Conservation (phyloP, 1,140 invertebrate genomes). For the Whitmania pigra region DNA sequence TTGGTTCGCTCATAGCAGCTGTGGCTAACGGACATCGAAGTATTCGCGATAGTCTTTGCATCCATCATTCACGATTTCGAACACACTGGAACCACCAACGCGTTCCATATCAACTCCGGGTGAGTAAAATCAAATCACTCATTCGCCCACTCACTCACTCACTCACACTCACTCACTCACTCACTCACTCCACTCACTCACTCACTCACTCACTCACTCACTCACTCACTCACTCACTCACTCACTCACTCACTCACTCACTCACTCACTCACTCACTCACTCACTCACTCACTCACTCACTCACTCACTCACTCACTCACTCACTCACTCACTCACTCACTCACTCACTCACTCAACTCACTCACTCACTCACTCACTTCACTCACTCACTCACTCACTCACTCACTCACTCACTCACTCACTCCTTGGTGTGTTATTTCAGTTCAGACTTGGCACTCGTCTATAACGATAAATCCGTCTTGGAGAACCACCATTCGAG, state of each 20-base stretch:
- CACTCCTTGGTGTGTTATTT: neutral
- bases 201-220: no score
- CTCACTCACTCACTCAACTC: conserved; percentile 6
- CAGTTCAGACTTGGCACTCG: conserved; percentile 82
- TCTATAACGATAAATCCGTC: conserved; percentile 98
- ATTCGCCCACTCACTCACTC: neutral
- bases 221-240: conserved; percentile 30
- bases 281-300: conserved; percentile 2
- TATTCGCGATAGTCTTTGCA: conserved; percentile 81
- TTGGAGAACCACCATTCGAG: conserved; percentile 95
- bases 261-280: neutral
- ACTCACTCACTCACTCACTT: no score
- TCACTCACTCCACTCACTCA: no score
- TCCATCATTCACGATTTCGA: conserved; percentile 88
- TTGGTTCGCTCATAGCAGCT: conserved; percentile 51
- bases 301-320: conserved; percentile 7
- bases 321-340: conserved; percentile 10
- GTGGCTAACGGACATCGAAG: conserved; percentile 84
- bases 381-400: neutral
- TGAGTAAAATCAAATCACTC: conserved; percentile 25
- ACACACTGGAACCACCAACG: conserved; percentile 96
- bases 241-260: neutral
- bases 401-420: neutral
- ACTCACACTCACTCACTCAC: no score
- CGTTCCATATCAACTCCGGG: conserved; percentile 91